Conservation (phyloP, 64 coral and sea anemone species). For the Pocillopora verrucosa region DNA sequence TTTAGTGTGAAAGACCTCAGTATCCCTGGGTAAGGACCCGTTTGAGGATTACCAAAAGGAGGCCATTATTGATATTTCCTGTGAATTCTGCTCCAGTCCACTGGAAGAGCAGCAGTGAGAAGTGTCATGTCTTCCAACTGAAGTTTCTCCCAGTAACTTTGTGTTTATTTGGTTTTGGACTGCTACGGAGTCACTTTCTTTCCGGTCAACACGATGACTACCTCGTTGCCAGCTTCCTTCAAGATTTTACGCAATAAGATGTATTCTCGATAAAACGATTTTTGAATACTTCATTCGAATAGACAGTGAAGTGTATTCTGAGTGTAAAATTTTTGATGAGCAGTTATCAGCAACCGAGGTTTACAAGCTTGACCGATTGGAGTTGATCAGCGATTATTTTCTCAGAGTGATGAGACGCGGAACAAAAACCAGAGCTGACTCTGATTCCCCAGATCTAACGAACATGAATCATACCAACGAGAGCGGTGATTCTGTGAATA, state of each 20-base stretch:
- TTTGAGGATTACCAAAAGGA: too few species aligned
- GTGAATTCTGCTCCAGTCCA: conserved; percentile 24
- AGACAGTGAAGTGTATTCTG: not conserved
- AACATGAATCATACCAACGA: conserved; percentile 25
- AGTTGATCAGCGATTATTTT: not conserved
- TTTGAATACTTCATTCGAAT: not conserved
- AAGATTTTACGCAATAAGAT: not conserved
- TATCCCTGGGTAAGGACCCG: too few species aligned
- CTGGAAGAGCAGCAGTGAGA: not conserved
- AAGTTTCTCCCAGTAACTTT: not conserved
- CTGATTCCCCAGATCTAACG: conserved; percentile 25
- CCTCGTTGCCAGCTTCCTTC: conserved; percentile 15
- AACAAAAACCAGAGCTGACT: conserved; percentile 13
- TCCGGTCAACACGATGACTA: conserved; percentile 33
- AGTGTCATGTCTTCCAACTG: conserved; percentile 35
- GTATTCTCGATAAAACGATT: not conserved
- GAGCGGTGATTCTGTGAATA: not conserved
- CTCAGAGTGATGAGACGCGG: conserved; percentile 34
- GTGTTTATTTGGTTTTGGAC: conserved; percentile 38
- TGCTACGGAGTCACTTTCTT: conserved; percentile 30
- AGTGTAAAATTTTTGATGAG: not conserved
- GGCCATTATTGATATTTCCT: too few species aligned
- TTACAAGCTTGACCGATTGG: conserved; percentile 2
- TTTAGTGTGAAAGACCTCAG: too few species aligned
- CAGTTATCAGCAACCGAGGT: not conserved